Evolutionary conservation across 2,888 invertebrate genomes (phyloP).

Genomic region (Bimastos eiseni): DNA sequence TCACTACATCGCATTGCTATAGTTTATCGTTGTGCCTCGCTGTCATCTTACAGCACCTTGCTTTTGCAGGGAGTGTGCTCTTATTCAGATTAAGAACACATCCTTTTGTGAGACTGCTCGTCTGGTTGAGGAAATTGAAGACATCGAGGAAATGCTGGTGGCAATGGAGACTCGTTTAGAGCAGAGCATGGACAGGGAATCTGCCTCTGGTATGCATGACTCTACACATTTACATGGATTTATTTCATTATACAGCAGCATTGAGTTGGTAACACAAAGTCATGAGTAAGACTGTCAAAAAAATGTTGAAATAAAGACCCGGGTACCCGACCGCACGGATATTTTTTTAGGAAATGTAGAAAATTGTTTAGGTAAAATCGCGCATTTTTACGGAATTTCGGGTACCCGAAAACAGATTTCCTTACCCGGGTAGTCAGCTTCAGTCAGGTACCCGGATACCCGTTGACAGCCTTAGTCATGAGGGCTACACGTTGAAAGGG

Average conservation of each 20-base stretch:
- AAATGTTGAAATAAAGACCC: too few relatives aligned
- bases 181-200: background rate
- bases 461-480: too few relatives aligned
- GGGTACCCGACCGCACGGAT: too few relatives aligned
- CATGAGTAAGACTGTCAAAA: too few relatives aligned
- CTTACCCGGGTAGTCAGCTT: too few relatives aligned
- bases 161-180: background rate
- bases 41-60: background rate
- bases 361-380: too few relatives aligned
- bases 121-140: background rate
- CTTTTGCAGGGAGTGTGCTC: background rate
- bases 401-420: too few relatives aligned
- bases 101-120: background rate
- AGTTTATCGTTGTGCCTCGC: background rate
- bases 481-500: too few relatives aligned
- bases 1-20: background rate
- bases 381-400: too few relatives aligned
- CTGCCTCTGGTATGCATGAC: background rate
- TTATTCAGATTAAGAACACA: background rate
- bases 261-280: too few relatives aligned
- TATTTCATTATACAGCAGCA: background rate
- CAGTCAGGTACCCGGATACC: too few relatives aligned
- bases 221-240: background rate
- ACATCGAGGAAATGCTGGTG: background rate
- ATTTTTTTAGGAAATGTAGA: too few relatives aligned